These are phyloP conservation scores for Alloscopus bannaensis DNA, from an alignment of 2,888 invertebrate species.

Conservation along the genomic window DNA sequence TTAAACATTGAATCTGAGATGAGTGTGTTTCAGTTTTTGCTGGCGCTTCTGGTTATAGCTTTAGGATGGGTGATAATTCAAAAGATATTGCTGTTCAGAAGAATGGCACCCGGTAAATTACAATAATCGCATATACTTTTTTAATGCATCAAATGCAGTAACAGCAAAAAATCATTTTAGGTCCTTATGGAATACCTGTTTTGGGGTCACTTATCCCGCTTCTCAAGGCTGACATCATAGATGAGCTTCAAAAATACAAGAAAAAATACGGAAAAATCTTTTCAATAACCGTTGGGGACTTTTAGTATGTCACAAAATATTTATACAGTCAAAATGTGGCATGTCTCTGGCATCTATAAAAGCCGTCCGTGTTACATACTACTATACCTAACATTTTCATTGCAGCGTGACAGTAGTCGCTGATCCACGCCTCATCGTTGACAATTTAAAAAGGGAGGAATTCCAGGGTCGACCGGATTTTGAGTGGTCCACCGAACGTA, in stretches of 20 bases:
- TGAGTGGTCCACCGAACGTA: slow-evolving; percentile 53
- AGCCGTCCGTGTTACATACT: too few relatives aligned
- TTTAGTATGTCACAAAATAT: slow-evolving; percentile 57
- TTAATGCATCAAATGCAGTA: too few relatives aligned
- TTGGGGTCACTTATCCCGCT: slow-evolving; percentile 63
- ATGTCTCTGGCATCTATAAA: too few relatives aligned
- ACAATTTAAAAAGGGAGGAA: slow-evolving; percentile 65
- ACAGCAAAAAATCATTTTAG: too few relatives aligned
- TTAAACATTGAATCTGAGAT: too few relatives aligned
- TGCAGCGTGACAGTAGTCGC: slow-evolving; percentile 68
- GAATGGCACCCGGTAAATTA: slow-evolving; percentile 65
- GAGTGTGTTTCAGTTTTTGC: too few relatives aligned
- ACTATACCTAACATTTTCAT: too few relatives aligned
- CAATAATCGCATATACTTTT: too few relatives aligned
- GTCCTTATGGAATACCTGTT: slow-evolving; percentile 68
- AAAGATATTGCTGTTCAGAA: slow-evolving; percentile 22
- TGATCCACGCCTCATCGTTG: slow-evolving; percentile 60
- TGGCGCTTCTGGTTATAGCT: too few relatives aligned
- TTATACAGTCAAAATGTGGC: too few relatives aligned
- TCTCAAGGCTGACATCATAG: slow-evolving; percentile 36
- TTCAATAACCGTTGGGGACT: slow-evolving; percentile 65
- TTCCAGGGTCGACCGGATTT: slow-evolving; percentile 68
- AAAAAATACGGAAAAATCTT: slow-evolving; percentile 69
- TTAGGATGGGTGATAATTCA: slow-evolving; percentile 16
- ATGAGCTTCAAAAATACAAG: slow-evolving; percentile 63